A percentile compares a stretch with the other conserved stretches of the same genome.
phyloP scores from a whole-genome alignment of 2,797 vertebrate species.

The Amniataba percoides region DNA sequence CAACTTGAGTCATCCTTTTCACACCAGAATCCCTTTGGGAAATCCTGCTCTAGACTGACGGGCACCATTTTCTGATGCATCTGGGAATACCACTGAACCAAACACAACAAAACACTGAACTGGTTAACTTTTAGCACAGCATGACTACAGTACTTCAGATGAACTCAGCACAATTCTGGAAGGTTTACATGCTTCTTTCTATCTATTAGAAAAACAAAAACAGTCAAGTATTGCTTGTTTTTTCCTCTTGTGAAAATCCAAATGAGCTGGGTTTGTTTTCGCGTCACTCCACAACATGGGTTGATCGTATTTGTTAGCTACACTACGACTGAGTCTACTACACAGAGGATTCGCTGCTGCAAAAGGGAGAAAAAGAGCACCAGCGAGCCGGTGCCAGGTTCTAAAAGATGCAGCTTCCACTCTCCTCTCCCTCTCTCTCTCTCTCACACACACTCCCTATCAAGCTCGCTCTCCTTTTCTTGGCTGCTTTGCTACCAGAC shows the following conservation, averaged over 20 bases:
- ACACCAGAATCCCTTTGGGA: constrained; percentile 51
- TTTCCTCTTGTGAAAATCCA: constrained; percentile 57
- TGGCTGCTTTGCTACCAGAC: constrained; percentile 53
- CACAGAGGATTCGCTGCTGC: constrained; percentile 39
- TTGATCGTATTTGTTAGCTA: constrained; percentile 58
- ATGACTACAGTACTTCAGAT: constrained; percentile 70
- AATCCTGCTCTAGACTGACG: constrained; percentile 58
- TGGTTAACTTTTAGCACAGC: constrained; percentile 66
- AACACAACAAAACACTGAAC: constrained; percentile 74
- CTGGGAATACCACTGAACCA: constrained; percentile 67
- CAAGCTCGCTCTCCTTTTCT: constrained; percentile 34
- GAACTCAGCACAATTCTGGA: constrained; percentile 64
- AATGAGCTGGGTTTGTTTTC: constrained; percentile 63
- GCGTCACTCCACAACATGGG: constrained; percentile 46
- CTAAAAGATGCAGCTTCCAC: constrained; percentile 38
- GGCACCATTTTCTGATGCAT: constrained; percentile 62
- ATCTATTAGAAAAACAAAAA: constrained; percentile 54
- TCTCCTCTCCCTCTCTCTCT: constrained; percentile 16
- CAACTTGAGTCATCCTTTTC: constrained; percentile 58
- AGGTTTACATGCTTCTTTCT: constrained; percentile 65
- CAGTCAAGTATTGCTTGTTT: constrained; percentile 74
- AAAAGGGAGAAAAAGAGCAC: constrained; percentile 53
- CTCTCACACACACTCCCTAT: constrained; percentile 31
- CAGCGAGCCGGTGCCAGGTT: constrained; percentile 52
- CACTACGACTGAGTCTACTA: constrained; percentile 55